Evolutionary conservation across 2,888 invertebrate genomes (phyloP), one percentile per base, ranked within the genome.

Genomic region (Lacanobia wlatinum): DNA sequence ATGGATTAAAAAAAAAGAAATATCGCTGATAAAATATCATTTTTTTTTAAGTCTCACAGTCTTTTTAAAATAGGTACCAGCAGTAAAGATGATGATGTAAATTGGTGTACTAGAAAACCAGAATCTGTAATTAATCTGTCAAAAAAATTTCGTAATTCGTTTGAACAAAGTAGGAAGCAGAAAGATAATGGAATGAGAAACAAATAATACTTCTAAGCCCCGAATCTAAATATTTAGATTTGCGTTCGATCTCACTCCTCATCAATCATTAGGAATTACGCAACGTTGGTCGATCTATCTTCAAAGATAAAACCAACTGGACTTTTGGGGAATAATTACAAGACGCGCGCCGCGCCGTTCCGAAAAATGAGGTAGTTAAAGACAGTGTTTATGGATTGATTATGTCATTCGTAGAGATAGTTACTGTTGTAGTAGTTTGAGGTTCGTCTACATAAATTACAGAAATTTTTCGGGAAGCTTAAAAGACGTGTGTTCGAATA

Each of bases 191-290:
- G 23, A 69, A 68, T 28, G 18, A 59, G 62, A 67, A 73, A 69
- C 64, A 73, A 78, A 83, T 75, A 80, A 75, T 55, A 66, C 67
- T 67, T 55, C 62, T 70, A 59, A 70, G 50, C 40, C 34, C 40
- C 58, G 55, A 34, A 67, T 84, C 68, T 84, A 74, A 86, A 86
- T 84, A 80, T 84, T 86, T 74, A 68, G 64, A 82, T 70, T 64
- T 70, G 40, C 64, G 59, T 69, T 79, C 65, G 64, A 73, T 74
- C 63, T 58, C 62, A 66, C 55, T 70, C 38, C 73, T 73, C 86
- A 86, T 84, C 79, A 72, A 84, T 86, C 85, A 86, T 71, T 73
- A 68, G 63, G 67, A 48, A 59, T 82, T 82, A 84, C 73, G 70
- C 63, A 82, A 84, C 66, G 67, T 46, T 64, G 76, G 68, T 59